Evolutionary conservation across 1,140 invertebrate species (phyloP).

Genomic region (Macrocentrus cingulum): DNA sequence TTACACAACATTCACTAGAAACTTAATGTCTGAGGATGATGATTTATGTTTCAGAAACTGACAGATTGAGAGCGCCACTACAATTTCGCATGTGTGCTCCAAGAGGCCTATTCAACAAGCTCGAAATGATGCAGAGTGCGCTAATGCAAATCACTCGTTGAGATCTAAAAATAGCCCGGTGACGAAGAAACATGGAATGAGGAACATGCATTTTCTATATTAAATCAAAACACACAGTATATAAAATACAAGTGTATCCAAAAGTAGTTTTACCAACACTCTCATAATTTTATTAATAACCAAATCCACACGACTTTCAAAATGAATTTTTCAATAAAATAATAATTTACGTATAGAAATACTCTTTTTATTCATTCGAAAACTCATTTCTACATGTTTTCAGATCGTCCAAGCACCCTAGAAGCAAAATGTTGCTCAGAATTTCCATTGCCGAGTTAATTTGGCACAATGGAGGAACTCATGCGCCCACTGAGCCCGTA

Average conservation of each 20-base stretch:
- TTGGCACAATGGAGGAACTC: too few species aligned
- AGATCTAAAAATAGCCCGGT: slow-evolving; percentile 14
- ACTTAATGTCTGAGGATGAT: not conserved
- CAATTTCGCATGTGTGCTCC: slow-evolving; percentile 15
- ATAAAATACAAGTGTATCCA: slow-evolving; percentile 2
- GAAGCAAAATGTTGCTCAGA: too few species aligned
- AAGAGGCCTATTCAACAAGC: slow-evolving; percentile 14
- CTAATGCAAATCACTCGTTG: slow-evolving; percentile 17
- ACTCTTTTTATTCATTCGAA: too few species aligned
- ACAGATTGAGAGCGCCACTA: slow-evolving; percentile 14
- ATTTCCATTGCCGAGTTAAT: too few species aligned
- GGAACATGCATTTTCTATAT: slow-evolving; percentile 6
- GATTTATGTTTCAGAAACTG: slow-evolving; percentile 16
- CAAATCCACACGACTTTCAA: too few species aligned
- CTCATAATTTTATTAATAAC: too few species aligned
- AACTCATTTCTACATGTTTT: too few species aligned
- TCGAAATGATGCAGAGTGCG: slow-evolving; percentile 1
- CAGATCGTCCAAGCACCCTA: too few species aligned
- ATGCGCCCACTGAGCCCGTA: too few species aligned
- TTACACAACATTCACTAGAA: not conserved
- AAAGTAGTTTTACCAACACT: too few species aligned
- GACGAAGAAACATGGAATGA: slow-evolving; percentile 17
- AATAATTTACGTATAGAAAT: too few species aligned
- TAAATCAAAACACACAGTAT: not conserved
- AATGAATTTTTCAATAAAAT: too few species aligned